Evolutionary conservation across 2,113 vertebrate genomes (phyloP), one percentile per base, ranked within the genome.

Genomic region (Chloropsis hardwickii): DNA sequence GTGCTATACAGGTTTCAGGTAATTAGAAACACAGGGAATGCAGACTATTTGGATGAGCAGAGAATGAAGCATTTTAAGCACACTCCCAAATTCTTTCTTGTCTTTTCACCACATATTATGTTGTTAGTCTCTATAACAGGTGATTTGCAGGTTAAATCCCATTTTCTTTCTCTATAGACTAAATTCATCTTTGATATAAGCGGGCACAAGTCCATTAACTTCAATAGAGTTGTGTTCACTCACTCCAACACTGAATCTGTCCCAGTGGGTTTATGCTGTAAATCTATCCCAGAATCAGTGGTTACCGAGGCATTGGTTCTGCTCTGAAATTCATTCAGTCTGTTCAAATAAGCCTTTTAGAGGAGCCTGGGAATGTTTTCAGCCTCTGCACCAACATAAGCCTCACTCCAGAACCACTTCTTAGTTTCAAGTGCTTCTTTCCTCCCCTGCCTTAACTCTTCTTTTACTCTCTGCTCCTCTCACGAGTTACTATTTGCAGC

Each of bases 61-160:
- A 88, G 79, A 95, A 78, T 51, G 54, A 93, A 66, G 4, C 33
- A 67, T 88, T 88, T 96, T 81, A 93, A 94, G 76, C 60, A 88
- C 71, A 70, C 17, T 88, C 79, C 67, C 0, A 0, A 88, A 91
- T 86, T 91, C 82, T 95, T 96, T 12, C 90, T 90, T 86, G 47
- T 74, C 87, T 93, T 94, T 94, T 96, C 64, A 64, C 79, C 64
- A 31, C 48, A 40, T 57, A 86, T 88, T 94, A 81, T 62, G 39
- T 77, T 93, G 71, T 82, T 90, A 81, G 62, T 81, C 72, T 92
- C 79, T 77, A 22, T 78, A 92, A 67, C 67, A 95, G 93, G 88
- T 93, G 88, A 95, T 96, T 94, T 90, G 48, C 88, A 95, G 92
- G 88, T 96, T 95, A 96, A 96, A 94, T 88, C 82, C 72, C 82